A percentile compares a stretch with the other conserved stretches of the same genome.
These are phyloP conservation scores for Serinus canaria DNA, from an alignment of 2,113 vertebrate species.

Conservation along the genomic window DNA sequence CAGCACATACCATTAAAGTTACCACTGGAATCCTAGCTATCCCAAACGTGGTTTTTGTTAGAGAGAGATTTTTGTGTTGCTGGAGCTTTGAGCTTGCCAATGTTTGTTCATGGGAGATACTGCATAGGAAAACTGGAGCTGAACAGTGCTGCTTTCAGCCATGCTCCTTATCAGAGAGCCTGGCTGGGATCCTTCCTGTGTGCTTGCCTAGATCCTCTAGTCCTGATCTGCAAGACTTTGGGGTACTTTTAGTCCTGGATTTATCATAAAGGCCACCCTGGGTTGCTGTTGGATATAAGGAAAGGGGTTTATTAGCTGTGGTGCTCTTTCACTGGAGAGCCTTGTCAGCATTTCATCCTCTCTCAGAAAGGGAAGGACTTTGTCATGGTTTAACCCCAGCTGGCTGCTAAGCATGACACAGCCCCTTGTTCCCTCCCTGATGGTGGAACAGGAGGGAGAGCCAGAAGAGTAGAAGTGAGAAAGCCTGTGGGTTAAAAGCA, in stretches of 20 bases:
- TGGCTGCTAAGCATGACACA: neutral
- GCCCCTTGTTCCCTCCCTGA: neutral
- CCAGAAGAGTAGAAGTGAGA: neutral
- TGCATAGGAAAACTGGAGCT: neutral
- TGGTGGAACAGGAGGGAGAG: rapidly evolving
- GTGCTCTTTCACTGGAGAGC: neutral
- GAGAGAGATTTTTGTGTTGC: neutral
- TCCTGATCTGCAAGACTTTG: neutral
- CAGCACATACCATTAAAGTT: neutral
- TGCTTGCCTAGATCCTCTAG: neutral
- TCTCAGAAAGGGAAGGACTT: neutral
- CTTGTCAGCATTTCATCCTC: neutral
- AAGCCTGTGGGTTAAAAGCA: neutral
- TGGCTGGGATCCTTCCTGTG: neutral
- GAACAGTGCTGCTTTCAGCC: neutral
- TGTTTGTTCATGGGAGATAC: neutral
- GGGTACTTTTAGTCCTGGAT: neutral
- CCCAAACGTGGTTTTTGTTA: neutral
- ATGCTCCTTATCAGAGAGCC: rapidly evolving
- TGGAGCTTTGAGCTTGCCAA: neutral
- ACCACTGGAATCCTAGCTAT: conserved; percentile 27
- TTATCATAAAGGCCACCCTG: neutral
- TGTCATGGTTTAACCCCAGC: neutral
- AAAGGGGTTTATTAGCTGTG: neutral
- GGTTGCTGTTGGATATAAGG: neutral